Evolutionary conservation across 2,888 invertebrate species (phyloP), one percentile per base, ranked within the genome.

Genomic region (Drosophila neutralis): DNA sequence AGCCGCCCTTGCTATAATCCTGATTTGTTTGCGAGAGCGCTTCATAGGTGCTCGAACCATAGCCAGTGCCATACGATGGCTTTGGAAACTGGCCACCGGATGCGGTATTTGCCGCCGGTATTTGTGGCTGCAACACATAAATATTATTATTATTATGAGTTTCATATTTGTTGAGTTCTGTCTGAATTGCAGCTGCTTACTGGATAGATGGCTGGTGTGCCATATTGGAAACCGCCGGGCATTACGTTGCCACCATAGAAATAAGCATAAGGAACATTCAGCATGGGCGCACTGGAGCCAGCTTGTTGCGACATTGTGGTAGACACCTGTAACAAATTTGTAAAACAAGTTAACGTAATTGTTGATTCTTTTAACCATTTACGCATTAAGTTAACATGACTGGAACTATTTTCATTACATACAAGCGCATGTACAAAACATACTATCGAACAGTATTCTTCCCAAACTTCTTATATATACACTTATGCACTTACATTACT

Each of bases 101-200:
- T 79, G 95, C 95, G 59, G 96, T 95, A 89, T 96, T 96, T 54
- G 96, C 96, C 74, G 96, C 94, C 75, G 96, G 95, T 91, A 96
- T 94, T 95, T 95, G 95, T 94, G 95, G 92, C 88, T 93, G 24
- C 24, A 29, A 51, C 59, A 63, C 31, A 48, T 42, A 49, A 15
- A 4, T 6, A 11, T 0, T 10, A 38, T 36, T 52, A 51, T 42
- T 53, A 31, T 36, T n/a, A 15, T 5, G 0, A 18, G 0, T 10
- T n/a, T 29, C 8, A 3, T 4, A 40, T 5, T 1, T 18, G 1
- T 27, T 18, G 15, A 29, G 1, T 21, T 24, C 4, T 8, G 24
- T 45, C 7, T 21, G 7, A 45, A 13, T 13, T 2, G 45, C 24
- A 15, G 2, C 1, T 27, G 31, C 94, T 94, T 93, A 96, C 96